Base-by-base conservation (phyloP, 2,888 invertebrate species). In the Beris morrisii region DNA sequence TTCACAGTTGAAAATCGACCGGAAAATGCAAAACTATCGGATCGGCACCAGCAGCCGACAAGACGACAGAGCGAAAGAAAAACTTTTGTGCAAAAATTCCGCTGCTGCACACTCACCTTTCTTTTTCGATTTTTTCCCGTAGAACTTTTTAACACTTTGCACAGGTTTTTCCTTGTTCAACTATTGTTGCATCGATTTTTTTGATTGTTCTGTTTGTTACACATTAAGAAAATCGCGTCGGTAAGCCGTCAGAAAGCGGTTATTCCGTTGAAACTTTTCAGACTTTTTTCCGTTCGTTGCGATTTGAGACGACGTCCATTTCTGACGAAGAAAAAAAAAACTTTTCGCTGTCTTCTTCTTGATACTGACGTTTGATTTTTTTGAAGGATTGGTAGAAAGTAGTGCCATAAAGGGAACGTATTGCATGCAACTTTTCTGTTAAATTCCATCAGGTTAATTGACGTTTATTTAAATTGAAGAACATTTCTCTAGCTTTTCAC, bases 31-130 rank as follows among this genome's bases (percentile, higher is more conserved):
- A 4, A 9, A 5, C 5, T 44, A 12, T 44, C 44, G 9, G 11
- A 44, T 12, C 46, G 15, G 1, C 46, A 4, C 15, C 46, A 11
- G 12, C 22, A 22, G 22, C 22, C 22, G 5, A 46, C 13, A 4
- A n/a, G 11, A 13, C 46, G 46, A 13, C 46, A 11, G 13, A 28
- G 50, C 15, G 1, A 15, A 46, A 12, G 46, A n/a, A 46, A 15
- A 15, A 46, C 46, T 46, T 11, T 12, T 46, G 46, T 32, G 52
- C 61, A 12, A 61, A 38, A 61, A 61, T 61, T 61, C 61, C 61
- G 13, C 9, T 43, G 38, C 61, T 43, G 38, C 61, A 28, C 30
- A 61, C 61, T 61, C 61, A 61, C 61, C 61, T 61, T 46, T 38
- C 31, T 61, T 44, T 48, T 12, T 31, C 32, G 13, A 13, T 61